These are phyloP conservation scores for Escarpia spicata DNA, from an alignment of 2,888 invertebrate genomes.

Conservation along the genomic window DNA sequence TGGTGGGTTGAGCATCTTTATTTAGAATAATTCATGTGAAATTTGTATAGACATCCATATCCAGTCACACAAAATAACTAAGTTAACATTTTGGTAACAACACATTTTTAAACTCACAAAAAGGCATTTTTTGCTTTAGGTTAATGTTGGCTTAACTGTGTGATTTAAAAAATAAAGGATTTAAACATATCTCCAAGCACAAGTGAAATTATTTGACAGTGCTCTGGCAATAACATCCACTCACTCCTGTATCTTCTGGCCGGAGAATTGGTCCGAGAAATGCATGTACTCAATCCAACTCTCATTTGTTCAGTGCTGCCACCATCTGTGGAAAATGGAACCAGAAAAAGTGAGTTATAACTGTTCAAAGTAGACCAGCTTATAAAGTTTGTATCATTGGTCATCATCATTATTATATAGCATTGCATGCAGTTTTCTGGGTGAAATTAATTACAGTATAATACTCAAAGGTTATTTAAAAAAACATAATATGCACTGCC, in stretches of 20 bases:
- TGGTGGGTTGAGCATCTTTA: constrained; percentile 61
- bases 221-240: constrained; percentile 17
- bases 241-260: constrained; percentile 86
- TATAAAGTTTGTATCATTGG: background rate
- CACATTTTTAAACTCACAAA: too few relatives aligned
- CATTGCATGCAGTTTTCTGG: background rate
- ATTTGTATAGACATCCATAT: too few relatives aligned
- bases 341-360: background rate
- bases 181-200: constrained; percentile 8
- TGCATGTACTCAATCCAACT: constrained; percentile 93
- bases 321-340: constrained; percentile 49
- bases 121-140: too few relatives aligned
- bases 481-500: too few relatives aligned
- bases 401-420: background rate
- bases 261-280: constrained; percentile 95
- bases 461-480: too few relatives aligned
- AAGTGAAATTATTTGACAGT: constrained; percentile 20
- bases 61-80: too few relatives aligned
- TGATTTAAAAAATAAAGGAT: too few relatives aligned
- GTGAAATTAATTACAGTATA: too few relatives aligned
- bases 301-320: constrained; percentile 74
- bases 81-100: too few relatives aligned
- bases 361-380: background rate
- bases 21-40: too few relatives aligned
- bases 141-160: too few relatives aligned